Conservation (phyloP, 2,797 vertebrate genomes). For the Mycteria americana region DNA sequence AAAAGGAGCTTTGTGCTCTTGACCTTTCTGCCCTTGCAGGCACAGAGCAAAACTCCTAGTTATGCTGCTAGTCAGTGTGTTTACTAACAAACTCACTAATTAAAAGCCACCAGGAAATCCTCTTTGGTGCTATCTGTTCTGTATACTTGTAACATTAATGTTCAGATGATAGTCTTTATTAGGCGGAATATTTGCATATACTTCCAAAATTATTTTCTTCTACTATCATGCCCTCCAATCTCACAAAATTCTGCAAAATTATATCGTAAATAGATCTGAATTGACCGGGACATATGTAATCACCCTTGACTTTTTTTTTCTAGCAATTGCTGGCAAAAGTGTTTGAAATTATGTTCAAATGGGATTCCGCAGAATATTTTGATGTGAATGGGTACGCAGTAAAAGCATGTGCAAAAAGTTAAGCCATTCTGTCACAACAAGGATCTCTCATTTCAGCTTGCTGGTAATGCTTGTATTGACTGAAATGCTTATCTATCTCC, state of each 20-base stretch:
- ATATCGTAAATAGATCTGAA: neutral
- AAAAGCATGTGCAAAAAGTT: neutral
- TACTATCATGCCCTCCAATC: accelerated
- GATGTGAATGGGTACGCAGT: neutral
- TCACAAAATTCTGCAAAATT: neutral
- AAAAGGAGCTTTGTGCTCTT: neutral
- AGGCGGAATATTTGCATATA: neutral
- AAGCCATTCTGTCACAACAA: neutral
- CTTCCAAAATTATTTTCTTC: neutral
- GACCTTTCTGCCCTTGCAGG: constrained; percentile 5
- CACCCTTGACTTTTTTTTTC: neutral
- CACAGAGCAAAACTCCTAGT: neutral
- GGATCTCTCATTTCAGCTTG: neutral
- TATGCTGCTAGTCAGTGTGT: neutral
- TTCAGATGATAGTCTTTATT: neutral
- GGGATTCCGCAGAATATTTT: neutral
- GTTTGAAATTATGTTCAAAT: neutral
- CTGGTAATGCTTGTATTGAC: neutral
- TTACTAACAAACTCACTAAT: constrained; percentile 5
- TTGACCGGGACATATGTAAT: neutral
- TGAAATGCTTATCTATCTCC: neutral
- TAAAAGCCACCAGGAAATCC: neutral
- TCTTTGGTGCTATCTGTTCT: neutral
- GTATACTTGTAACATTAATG: neutral
- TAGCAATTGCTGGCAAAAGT: neutral